A percentile compares a stretch with the other conserved stretches of the same genome.
These are phyloP conservation scores for Podabrus alpinus DNA, from an alignment of 2,888 invertebrate genomes.

Conservation along the genomic window DNA sequence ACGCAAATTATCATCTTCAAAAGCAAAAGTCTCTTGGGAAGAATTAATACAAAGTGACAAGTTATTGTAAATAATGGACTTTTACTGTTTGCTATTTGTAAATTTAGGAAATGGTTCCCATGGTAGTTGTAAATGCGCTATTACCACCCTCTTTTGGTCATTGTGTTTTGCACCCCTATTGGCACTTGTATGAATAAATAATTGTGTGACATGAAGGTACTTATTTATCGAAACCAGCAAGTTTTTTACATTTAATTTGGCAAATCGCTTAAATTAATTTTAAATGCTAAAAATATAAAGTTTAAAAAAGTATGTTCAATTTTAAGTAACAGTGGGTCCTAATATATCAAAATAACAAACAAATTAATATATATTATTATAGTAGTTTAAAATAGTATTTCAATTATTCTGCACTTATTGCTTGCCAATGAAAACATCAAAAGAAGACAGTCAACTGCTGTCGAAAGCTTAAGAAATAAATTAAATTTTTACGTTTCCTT, in stretches of 20 bases:
- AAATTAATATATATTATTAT: too few relatives aligned
- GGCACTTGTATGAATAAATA: conserved; percentile 2
- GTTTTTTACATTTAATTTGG: not conserved
- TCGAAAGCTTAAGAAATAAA: too few relatives aligned
- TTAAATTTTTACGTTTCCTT: too few relatives aligned
- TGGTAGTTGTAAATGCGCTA: conserved; percentile 19
- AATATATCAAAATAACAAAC: too few relatives aligned
- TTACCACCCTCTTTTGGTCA: conserved; percentile 19
- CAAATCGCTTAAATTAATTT: not conserved
- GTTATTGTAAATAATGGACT: conserved; percentile 8
- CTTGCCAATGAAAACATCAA: too few relatives aligned
- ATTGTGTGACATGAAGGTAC: not conserved
- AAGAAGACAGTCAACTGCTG: too few relatives aligned
- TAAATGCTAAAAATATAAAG: not conserved
- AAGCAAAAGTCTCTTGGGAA: not conserved
- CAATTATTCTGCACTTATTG: too few relatives aligned
- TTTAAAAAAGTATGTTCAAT: too few relatives aligned
- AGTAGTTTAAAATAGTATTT: too few relatives aligned
- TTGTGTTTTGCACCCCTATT: conserved; percentile 9
- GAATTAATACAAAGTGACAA: not conserved
- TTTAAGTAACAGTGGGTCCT: too few relatives aligned
- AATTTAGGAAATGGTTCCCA: conserved; percentile 14
- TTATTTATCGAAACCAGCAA: not conserved
- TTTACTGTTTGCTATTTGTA: conserved; percentile 11
- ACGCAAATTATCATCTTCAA: not conserved